phyloP scores from a whole-genome alignment of 2,888 invertebrate species.

The Drosophila tanythrix region DNA sequence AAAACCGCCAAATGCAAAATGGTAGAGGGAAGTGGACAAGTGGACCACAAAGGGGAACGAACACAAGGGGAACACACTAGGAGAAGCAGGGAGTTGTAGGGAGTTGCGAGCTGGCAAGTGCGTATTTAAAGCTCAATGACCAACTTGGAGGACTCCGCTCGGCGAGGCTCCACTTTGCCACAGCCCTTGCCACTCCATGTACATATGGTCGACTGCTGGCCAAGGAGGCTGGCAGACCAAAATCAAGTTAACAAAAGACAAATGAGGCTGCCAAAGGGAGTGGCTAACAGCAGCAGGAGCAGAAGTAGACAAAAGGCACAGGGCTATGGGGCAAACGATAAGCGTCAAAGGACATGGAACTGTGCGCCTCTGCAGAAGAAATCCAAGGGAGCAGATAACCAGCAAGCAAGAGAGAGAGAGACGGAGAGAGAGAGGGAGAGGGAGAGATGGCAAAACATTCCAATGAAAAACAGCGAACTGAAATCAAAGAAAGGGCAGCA shows the following conservation, averaged over 20 bases:
- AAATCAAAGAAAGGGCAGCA: constrained; percentile 17
- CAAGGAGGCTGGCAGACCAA: constrained; percentile 32
- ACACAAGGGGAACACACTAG: not conserved
- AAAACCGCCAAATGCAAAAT: constrained; percentile 32
- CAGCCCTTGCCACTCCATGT: constrained; percentile 7
- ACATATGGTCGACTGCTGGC: constrained; percentile 50
- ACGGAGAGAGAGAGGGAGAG: not conserved
- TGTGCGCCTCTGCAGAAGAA: constrained; percentile 19
- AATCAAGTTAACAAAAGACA: constrained; percentile 74
- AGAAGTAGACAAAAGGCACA: constrained; percentile 7
- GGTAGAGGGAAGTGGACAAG: not conserved
- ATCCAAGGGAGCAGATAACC: constrained; percentile 27
- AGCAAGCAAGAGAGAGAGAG: not conserved
- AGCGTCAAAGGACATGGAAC: constrained; percentile 73
- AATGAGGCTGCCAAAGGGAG: constrained; percentile 33
- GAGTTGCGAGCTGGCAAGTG: constrained; percentile 31
- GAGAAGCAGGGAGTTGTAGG: too few species aligned
- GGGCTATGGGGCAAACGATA: constrained; percentile 50
- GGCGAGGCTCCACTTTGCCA: not conserved
- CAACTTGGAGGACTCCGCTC: constrained; percentile 40
- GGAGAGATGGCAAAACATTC: constrained; percentile 23
- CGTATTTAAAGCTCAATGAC: constrained; percentile 56
- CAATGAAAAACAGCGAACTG: constrained; percentile 35
- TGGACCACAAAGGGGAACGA: not conserved
- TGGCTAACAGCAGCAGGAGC: not conserved